Evolutionary conservation across 2,888 invertebrate species (phyloP), one percentile per base, ranked within the genome.

Genomic region (Acrocera orbiculus): DNA sequence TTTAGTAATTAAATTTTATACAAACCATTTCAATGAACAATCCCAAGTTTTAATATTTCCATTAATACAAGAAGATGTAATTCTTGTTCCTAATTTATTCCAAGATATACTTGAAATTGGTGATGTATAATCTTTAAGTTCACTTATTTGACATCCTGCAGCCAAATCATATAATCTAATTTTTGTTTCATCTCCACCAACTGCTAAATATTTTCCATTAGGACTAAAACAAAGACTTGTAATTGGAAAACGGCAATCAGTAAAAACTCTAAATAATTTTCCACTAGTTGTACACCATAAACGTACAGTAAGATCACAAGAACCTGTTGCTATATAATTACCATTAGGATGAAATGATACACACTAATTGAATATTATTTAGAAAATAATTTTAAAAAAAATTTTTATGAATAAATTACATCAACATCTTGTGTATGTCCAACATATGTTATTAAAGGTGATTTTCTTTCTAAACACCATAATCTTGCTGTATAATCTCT

Each of bases 261-360:
- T 67, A 43, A 86, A 73, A 25, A 90, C 70, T 34, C 93, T 69
- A 42, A 86, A 73, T 31, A 83, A 65, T 44, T 76, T 76, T 9
- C 82, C 87, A 50, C 82, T 81, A 40, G 79, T 75, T 33, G 85
- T 71, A 44, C 73, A 76, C 90, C 90, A 93, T 47, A 93, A 61
- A 20, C 90, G 70, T 30, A 90, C 75, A 24, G 79, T 80, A 52
- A 78, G 77, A 63, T 93, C 93, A n/a, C 78, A 72, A 3, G 90
- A 85, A 8, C 89, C 92, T 1, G 86, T 83, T 23, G 86, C 89
- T 44, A 92, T 53, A 55, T 93, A 92, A 46, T 76, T 73, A 44
- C 81, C 78, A 59, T 90, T 93, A 1, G 90, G 87, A 63, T 93
- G 93, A 62, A 93, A 90, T 48, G 76, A 75, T n/a, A 61, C 40